phyloP scores from a whole-genome alignment of 2,113 vertebrate species.

The Climacteris rufus region DNA sequence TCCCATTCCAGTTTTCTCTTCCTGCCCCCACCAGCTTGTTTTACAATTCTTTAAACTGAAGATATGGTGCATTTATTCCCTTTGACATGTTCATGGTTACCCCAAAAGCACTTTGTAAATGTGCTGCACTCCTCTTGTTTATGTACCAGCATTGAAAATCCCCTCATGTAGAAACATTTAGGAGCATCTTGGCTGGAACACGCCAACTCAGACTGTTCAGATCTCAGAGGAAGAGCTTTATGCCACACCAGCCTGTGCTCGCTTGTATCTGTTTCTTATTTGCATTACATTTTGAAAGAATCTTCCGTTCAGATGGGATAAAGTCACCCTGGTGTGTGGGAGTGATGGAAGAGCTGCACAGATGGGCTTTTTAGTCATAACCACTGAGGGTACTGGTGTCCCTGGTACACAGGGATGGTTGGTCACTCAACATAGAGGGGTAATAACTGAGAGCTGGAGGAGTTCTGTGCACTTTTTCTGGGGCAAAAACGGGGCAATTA shows the following conservation, averaged over 20 bases:
- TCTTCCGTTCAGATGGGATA: background rate
- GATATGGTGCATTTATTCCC: background rate
- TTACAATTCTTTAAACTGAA: background rate
- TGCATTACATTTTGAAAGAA: conserved; percentile 9
- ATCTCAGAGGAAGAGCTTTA: background rate
- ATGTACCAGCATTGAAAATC: background rate
- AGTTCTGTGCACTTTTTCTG: background rate
- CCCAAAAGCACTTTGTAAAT: background rate
- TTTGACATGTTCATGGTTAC: background rate
- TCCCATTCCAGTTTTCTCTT: background rate
- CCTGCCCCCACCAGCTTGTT: background rate
- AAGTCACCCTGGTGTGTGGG: conserved; percentile 17
- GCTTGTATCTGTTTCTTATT: background rate
- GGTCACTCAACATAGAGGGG: background rate
- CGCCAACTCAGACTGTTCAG: background rate
- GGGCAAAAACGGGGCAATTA: background rate
- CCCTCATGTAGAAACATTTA: background rate
- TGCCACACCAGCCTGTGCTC: background rate
- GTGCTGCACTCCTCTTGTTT: background rate
- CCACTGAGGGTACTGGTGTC: background rate
- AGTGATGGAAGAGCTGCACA: conserved; percentile 29
- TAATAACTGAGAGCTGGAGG: background rate
- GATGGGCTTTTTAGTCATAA: background rate
- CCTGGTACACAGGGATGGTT: background rate
- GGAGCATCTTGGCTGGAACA: background rate